Percentiles rank a stretch among this genome's conserved stretches.
Evolutionary conservation across 2,888 invertebrate genomes (phyloP).

Genomic region (Drosophila koepferae): DNA sequence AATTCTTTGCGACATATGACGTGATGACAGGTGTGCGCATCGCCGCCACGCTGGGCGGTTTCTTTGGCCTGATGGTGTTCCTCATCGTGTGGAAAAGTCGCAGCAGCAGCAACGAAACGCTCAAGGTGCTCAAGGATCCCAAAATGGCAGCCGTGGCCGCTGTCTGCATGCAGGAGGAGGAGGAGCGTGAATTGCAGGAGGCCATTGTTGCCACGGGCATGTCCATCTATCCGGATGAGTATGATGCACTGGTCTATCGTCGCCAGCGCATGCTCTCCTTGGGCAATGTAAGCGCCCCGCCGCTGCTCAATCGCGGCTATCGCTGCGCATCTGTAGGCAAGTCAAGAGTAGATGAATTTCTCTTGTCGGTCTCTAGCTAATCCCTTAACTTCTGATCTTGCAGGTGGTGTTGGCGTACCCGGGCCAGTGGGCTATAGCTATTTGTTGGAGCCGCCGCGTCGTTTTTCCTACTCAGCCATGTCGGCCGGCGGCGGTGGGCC

Average conservation of each 20-base stretch:
- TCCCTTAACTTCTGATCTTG: not conserved
- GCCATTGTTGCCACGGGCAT: slow-evolving; percentile 89
- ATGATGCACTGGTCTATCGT: slow-evolving; percentile 85
- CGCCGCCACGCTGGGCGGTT: slow-evolving; percentile 95
- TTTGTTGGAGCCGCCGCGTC: slow-evolving; percentile 89
- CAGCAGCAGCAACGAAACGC: slow-evolving; percentile 90
- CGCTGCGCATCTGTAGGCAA: slow-evolving; percentile 88
- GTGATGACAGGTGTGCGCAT: slow-evolving; percentile 97
- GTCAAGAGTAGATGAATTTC: slow-evolving; percentile 7
- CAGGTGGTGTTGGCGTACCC: slow-evolving; percentile 85
- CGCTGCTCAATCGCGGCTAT: slow-evolving; percentile 85
- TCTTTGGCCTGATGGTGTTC: slow-evolving; percentile 96
- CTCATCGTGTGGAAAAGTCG: slow-evolving; percentile 96
- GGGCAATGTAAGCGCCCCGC: slow-evolving; percentile 89
- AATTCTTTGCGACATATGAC: slow-evolving; percentile 96
- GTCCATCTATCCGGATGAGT: slow-evolving; percentile 86
- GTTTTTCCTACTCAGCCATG: slow-evolving; percentile 86
- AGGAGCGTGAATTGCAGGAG: slow-evolving; percentile 90
- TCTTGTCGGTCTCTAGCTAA: not conserved
- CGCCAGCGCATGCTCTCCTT: slow-evolving; percentile 88
- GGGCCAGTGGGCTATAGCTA: slow-evolving; percentile 91
- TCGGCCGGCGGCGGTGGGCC: slow-evolving; percentile 65
- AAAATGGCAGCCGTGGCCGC: slow-evolving; percentile 92
- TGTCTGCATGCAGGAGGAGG: slow-evolving; percentile 90
- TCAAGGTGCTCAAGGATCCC: slow-evolving; percentile 91